These are phyloP conservation scores for Alauda arvensis DNA, from an alignment of 2,797 vertebrate species.

Conservation along the genomic window DNA sequence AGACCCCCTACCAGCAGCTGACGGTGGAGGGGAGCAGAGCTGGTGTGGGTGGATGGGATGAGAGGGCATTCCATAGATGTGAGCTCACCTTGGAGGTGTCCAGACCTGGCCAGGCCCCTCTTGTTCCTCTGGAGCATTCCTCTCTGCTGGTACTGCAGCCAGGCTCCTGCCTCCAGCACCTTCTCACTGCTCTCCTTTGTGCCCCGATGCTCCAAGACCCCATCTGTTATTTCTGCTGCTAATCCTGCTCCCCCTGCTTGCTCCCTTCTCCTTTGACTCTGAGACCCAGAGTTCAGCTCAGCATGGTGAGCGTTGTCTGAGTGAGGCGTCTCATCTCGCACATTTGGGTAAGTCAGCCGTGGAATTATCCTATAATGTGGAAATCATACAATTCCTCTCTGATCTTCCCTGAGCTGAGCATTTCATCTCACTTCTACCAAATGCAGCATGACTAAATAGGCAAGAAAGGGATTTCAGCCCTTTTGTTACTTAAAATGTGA, in stretches of 20 bases:
- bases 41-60: accelerated
- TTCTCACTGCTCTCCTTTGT: neutral
- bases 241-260: neutral
- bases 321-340: neutral
- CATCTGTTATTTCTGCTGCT: neutral
- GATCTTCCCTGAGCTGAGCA: slow-evolving; percentile 63
- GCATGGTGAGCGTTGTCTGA: neutral
- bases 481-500: slow-evolving; percentile 66
- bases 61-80: neutral
- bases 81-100: accelerated
- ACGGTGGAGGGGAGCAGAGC: neutral
- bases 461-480: slow-evolving; percentile 59
- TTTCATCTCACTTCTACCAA: slow-evolving; percentile 63
- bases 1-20: neutral
- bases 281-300: slow-evolving; percentile 1
- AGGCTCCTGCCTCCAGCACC: neutral
- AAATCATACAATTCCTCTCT: slow-evolving; percentile 64
- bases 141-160: neutral
- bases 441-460: slow-evolving; percentile 68
- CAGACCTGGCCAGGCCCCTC: neutral
- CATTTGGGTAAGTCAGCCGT: slow-evolving; percentile 56
- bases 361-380: slow-evolving; percentile 65
- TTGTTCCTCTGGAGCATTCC: accelerated
- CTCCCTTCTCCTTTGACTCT: neutral
- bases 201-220: neutral